These are phyloP conservation scores for Ichneumoninae sp. DNA, from an alignment of 2,888 invertebrate genomes.

Conservation along the genomic window DNA sequence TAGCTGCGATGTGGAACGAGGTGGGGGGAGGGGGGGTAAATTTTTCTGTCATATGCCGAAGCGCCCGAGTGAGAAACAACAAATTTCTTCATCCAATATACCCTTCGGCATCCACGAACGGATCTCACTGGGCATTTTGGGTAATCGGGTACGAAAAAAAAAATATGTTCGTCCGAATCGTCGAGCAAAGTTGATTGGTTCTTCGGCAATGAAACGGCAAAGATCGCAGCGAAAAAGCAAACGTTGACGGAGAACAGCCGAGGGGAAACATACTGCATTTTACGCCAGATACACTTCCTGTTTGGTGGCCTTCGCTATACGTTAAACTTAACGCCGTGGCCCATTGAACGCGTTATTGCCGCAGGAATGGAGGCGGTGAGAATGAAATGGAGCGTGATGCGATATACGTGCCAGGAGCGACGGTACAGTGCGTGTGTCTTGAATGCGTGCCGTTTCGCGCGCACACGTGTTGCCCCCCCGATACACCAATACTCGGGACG, in stretches of 20 bases:
- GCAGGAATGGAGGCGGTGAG: conserved; percentile 29
- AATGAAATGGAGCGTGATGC: conserved; percentile 54
- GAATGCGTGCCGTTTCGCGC: conserved; percentile 16
- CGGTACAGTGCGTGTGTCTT: neutral
- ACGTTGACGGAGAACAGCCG: neutral
- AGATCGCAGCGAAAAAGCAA: neutral
- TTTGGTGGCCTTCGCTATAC: conserved; percentile 21
- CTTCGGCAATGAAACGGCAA: conserved; percentile 6
- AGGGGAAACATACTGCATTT: conserved; percentile 28
- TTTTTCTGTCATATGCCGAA: conserved; percentile 72
- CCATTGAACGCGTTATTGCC: conserved; percentile 53
- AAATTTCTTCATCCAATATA: conserved; percentile 37
- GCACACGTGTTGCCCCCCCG: neutral
- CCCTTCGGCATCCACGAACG: neutral
- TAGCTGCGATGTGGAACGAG: conserved; percentile 51
- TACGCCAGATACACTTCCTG: conserved; percentile 21
- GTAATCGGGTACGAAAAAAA: neutral
- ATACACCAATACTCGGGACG: neutral
- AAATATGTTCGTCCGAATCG: neutral
- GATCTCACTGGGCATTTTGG: neutral
- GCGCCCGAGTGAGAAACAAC: conserved; percentile 72
- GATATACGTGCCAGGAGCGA: conserved; percentile 12
- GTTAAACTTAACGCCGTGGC: conserved; percentile 34
- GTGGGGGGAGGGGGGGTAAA: conserved; percentile 57
- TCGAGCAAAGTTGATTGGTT: conserved; percentile 3